phyloP scores from a whole-genome alignment of 2,113 vertebrate genomes.

The Crotalus tigris region DNA sequence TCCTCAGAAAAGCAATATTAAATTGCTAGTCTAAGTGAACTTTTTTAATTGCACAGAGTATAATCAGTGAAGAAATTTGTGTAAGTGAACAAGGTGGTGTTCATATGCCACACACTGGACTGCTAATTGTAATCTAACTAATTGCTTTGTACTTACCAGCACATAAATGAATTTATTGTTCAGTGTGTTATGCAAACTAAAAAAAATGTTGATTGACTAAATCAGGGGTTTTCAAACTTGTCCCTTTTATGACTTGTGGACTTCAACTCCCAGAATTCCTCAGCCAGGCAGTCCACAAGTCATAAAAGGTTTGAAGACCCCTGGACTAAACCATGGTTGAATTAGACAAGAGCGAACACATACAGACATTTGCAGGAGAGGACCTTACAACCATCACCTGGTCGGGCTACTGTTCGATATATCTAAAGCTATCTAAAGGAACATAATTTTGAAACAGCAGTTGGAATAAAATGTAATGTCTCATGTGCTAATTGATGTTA shows the following conservation, averaged over 20 bases:
- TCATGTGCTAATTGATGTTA: background rate
- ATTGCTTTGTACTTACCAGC: background rate
- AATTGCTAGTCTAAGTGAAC: background rate
- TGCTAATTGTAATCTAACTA: background rate
- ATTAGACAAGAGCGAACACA: background rate
- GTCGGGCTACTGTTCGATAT: background rate
- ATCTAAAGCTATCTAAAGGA: background rate
- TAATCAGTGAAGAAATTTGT: background rate
- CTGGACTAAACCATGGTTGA: background rate
- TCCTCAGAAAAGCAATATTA: background rate
- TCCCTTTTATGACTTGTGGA: no score
- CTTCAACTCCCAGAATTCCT: no score
- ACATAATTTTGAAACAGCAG: background rate
- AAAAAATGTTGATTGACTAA: background rate
- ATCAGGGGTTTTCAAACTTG: no score
- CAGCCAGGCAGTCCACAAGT: no score
- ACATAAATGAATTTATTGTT: background rate
- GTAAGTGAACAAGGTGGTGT: background rate
- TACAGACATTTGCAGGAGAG: background rate
- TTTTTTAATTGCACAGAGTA: background rate
- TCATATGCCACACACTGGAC: background rate
- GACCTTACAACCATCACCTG: background rate
- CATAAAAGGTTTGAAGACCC: no score
- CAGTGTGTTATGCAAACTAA: background rate
- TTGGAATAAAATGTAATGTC: background rate